phyloP scores from a whole-genome alignment of 23 tunicate species.

The Trididemnum nubilum region DNA sequence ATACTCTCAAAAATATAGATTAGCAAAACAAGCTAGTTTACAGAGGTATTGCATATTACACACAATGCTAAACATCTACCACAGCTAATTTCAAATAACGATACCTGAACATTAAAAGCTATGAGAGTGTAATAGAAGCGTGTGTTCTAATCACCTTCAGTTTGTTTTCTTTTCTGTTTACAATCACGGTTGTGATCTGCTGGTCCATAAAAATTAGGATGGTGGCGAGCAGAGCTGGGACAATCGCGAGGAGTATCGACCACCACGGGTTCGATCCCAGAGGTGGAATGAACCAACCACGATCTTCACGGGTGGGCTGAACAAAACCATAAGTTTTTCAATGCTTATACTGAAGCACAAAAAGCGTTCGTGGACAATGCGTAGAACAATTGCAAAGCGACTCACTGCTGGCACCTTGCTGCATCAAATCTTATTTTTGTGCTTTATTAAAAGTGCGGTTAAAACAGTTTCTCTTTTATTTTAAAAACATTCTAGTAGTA shows the following conservation, averaged over 20 bases:
- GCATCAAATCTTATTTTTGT: neutral
- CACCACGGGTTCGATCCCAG: slow-evolving; percentile 71
- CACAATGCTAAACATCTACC: too few relatives aligned
- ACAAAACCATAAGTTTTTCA: neutral
- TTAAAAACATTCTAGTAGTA: too few relatives aligned
- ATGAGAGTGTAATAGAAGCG: too few relatives aligned
- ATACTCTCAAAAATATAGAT: too few relatives aligned
- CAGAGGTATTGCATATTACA: too few relatives aligned
- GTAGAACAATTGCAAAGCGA: neutral
- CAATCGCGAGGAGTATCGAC: slow-evolving; percentile 76
- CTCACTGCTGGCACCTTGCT: neutral
- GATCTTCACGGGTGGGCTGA: slow-evolving; percentile 91
- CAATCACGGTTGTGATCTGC: slow-evolving; percentile 97
- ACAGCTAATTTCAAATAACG: too few relatives aligned
- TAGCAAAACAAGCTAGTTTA: too few relatives aligned
- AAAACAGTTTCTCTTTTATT: too few relatives aligned
- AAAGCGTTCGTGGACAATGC: neutral
- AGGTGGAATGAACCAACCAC: slow-evolving; percentile 86
- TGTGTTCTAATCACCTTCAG: slow-evolving; percentile 91
- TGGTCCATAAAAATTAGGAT: slow-evolving; percentile 98
- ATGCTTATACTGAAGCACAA: neutral
- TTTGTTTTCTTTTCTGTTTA: slow-evolving; percentile 95
- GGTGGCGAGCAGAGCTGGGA: slow-evolving; percentile 83
- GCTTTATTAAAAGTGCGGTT: too few relatives aligned
- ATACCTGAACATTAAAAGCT: too few relatives aligned